These are phyloP conservation scores for Lasioglossum leucozonium DNA, from an alignment of 2,888 invertebrate genomes.

Conservation along the genomic window DNA sequence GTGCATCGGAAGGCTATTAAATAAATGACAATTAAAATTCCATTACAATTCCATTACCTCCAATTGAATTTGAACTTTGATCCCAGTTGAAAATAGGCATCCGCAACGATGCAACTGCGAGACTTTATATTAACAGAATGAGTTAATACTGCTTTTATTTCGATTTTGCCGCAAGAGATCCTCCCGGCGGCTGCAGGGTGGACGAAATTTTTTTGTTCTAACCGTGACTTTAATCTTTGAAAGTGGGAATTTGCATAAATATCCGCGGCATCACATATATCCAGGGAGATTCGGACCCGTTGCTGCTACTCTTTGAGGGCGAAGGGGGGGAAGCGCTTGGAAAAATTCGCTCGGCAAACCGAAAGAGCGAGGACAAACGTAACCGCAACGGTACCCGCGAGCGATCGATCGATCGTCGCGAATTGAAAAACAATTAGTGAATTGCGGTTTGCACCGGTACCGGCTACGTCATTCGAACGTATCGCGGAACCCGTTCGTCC, in stretches of 20 bases:
- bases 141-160: not conserved
- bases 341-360: constrained; percentile 57
- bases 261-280: not conserved
- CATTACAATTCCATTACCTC: not conserved
- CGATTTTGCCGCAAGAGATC: not conserved
- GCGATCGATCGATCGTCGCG: constrained; percentile 77
- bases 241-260: not conserved
- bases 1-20: not conserved
- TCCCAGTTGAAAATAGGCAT: too few species aligned
- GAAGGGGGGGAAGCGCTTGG: not conserved
- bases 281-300: constrained; percentile 12
- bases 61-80: not conserved
- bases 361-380: constrained; percentile 60
- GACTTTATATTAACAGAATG: too few species aligned
- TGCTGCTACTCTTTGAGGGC: not conserved
- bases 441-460: constrained; percentile 75
- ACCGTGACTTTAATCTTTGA: not conserved
- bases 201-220: not conserved
- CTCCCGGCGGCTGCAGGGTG: not conserved
- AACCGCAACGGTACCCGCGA: constrained; percentile 61
- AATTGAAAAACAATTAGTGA: constrained; percentile 83
- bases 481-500: constrained; percentile 23
- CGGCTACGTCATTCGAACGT: constrained; percentile 50
- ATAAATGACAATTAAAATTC: not conserved
- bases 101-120: too few species aligned